phyloP scores from a whole-genome alignment of 2,888 invertebrate genomes.

The Netelia inedita region DNA sequence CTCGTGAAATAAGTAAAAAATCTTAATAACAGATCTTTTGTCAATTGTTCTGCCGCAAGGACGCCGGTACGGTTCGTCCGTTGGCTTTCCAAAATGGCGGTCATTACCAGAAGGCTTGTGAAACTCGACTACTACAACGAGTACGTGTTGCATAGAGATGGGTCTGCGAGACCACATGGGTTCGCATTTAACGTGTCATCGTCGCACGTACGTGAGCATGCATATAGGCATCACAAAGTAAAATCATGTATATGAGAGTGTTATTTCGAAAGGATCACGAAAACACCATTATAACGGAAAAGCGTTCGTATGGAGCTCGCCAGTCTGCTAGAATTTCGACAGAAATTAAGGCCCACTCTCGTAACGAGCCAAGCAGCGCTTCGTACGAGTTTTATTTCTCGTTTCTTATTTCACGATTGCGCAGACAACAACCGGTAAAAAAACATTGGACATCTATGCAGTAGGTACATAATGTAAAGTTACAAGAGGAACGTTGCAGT shows the following conservation, averaged over 20 bases:
- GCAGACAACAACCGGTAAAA: neutral
- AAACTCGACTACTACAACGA: constrained; percentile 46
- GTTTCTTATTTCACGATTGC: constrained; percentile 38
- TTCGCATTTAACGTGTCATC: constrained; percentile 18
- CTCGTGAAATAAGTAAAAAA: neutral
- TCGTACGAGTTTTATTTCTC: constrained; percentile 2
- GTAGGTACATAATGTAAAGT: neutral
- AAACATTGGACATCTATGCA: neutral
- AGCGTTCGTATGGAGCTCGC: neutral
- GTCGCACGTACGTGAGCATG: constrained; percentile 45
- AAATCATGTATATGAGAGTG: constrained; percentile 19
- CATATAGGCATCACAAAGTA: constrained; percentile 25
- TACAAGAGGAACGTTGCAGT: constrained; percentile 11
- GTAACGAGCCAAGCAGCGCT: neutral
- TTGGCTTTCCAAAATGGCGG: constrained; percentile 43
- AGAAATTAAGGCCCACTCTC: constrained; percentile 23
- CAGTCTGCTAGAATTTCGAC: constrained; percentile 32
- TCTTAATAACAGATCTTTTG: constrained; percentile 30
- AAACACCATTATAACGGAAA: constrained; percentile 34
- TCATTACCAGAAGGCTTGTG: constrained; percentile 49
- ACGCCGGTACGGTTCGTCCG: neutral
- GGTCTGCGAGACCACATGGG: constrained; percentile 44
- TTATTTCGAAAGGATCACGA: constrained; percentile 55
- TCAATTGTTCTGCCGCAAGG: constrained; percentile 29
- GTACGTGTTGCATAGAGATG: constrained; percentile 29